A percentile compares a stretch with the other conserved stretches of the same genome.
phyloP scores from a whole-genome alignment of 2,797 vertebrate genomes.

The Tolypeutes matacus region DNA sequence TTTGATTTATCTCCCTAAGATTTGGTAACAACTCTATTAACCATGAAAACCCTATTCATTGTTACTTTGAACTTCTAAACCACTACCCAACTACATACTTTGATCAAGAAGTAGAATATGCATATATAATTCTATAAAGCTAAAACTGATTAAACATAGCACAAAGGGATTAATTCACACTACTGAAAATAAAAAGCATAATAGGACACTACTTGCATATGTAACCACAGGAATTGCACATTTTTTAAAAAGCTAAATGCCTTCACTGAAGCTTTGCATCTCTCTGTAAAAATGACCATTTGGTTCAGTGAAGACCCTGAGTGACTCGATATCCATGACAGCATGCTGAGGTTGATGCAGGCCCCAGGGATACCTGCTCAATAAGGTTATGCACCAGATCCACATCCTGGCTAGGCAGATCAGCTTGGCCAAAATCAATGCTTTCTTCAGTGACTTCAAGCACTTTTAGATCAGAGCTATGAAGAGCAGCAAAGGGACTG shows the following conservation, averaged over 20 bases:
- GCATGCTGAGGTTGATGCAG: slow-evolving; percentile 91
- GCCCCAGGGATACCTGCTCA: slow-evolving; percentile 95
- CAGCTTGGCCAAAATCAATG: no score
- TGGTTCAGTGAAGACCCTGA: slow-evolving; percentile 94
- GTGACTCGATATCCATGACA: slow-evolving; percentile 85
- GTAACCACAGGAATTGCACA: slow-evolving; percentile 87
- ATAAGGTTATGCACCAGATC: slow-evolving; percentile 91
- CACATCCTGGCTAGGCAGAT: no score
- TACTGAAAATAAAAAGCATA: no score
- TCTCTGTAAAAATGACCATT: slow-evolving; percentile 95
- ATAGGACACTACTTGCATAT: no score
- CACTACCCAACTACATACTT: slow-evolving; percentile 91
- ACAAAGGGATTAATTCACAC: slow-evolving; percentile 81
- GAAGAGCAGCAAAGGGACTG: slow-evolving; percentile 95
- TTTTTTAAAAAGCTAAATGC: slow-evolving; percentile 90
- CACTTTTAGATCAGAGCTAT: slow-evolving; percentile 93
- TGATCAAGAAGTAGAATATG: slow-evolving; percentile 91
- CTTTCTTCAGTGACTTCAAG: slow-evolving; percentile 86
- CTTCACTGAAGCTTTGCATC: slow-evolving; percentile 95
- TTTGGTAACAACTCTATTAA: no score
- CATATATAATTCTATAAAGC: no score
- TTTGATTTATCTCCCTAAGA: no score
- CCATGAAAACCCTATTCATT: no score
- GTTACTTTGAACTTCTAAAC: no score
- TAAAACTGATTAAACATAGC: no score